Conservation (phyloP, 2,797 vertebrate genomes). For the Eupleurogrammus muticus region DNA sequence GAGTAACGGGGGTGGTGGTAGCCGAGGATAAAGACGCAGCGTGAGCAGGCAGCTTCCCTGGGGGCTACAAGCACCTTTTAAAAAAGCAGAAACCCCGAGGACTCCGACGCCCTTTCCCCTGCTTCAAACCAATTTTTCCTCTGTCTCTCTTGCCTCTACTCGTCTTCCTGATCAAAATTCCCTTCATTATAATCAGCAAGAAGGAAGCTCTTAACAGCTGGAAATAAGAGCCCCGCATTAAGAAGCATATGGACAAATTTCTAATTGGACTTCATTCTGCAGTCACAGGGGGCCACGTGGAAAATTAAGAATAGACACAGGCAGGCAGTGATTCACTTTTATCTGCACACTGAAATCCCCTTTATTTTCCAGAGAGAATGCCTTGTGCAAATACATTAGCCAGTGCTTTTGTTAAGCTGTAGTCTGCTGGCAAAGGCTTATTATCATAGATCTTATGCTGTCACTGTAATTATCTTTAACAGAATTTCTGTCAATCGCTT, state of each 20-base stretch:
- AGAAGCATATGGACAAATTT: constrained; percentile 51
- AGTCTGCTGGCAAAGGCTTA: constrained; percentile 36
- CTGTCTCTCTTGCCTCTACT: constrained; percentile 31
- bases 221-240: constrained; percentile 44
- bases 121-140: constrained; percentile 65
- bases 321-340: constrained; percentile 41
- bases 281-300: constrained; percentile 7
- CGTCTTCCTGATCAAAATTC: constrained; percentile 47
- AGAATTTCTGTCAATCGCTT: constrained; percentile 40
- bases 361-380: constrained; percentile 20
- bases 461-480: constrained; percentile 56
- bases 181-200: constrained; percentile 53
- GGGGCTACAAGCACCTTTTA: constrained; percentile 73
- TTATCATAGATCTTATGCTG: constrained; percentile 48
- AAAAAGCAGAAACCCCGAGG: constrained; percentile 45
- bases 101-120: constrained; percentile 56
- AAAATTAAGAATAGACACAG: constrained; percentile 25
- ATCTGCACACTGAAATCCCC: constrained; percentile 50
- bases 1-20: constrained; percentile 44
- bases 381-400: constrained; percentile 54
- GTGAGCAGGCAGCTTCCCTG: constrained; percentile 55
- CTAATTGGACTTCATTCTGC: constrained; percentile 34
- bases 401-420: constrained; percentile 51
- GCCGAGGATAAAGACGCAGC: constrained; percentile 39
- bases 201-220: constrained; percentile 55